phyloP scores from a whole-genome alignment of 1,140 invertebrate genomes.

The Drosophila prosaltans region DNA sequence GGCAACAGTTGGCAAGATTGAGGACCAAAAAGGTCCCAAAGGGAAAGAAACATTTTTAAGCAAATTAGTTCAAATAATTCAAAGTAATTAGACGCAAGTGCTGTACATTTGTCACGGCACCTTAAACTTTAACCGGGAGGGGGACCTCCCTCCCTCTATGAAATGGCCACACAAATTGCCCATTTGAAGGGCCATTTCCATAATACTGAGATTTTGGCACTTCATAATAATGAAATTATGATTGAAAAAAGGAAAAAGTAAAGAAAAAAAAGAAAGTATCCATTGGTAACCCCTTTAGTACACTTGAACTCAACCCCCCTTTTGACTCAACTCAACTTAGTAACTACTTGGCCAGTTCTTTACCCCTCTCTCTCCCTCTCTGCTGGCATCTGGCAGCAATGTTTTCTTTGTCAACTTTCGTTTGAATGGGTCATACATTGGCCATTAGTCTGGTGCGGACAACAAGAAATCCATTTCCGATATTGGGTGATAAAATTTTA shows the following conservation, averaged over 20 bases:
- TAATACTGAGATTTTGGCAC: slow-evolving; percentile 64
- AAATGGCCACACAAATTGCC: slow-evolving; percentile 66
- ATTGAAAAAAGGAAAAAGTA: slow-evolving; percentile 47
- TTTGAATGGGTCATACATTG: slow-evolving; percentile 52
- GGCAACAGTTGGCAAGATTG: slow-evolving; percentile 80
- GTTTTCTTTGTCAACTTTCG: slow-evolving; percentile 49
- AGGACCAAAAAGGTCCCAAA: slow-evolving; percentile 32
- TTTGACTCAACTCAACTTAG: slow-evolving; percentile 12
- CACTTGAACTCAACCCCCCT: slow-evolving; percentile 16
- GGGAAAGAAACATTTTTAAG: slow-evolving; percentile 41
- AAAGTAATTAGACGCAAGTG: slow-evolving; percentile 61
- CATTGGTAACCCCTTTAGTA: slow-evolving; percentile 28
- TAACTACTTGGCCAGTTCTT: slow-evolving; percentile 51
- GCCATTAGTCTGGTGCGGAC: slow-evolving; percentile 72
- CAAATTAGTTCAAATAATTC: slow-evolving; percentile 72
- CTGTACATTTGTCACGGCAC: slow-evolving; percentile 42
- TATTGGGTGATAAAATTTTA: slow-evolving; percentile 82
- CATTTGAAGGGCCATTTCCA: slow-evolving; percentile 61
- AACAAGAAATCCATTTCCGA: slow-evolving; percentile 79
- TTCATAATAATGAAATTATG: slow-evolving; percentile 80
- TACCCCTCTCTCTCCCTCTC: not conserved
- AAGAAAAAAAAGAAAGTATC: slow-evolving; percentile 10
- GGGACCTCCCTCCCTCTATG: not conserved
- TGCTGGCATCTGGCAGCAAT: slow-evolving; percentile 17
- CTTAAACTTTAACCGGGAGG: slow-evolving; percentile 40